phyloP scores from a whole-genome alignment of 2,797 vertebrate genomes.

The Mycteria americana region DNA sequence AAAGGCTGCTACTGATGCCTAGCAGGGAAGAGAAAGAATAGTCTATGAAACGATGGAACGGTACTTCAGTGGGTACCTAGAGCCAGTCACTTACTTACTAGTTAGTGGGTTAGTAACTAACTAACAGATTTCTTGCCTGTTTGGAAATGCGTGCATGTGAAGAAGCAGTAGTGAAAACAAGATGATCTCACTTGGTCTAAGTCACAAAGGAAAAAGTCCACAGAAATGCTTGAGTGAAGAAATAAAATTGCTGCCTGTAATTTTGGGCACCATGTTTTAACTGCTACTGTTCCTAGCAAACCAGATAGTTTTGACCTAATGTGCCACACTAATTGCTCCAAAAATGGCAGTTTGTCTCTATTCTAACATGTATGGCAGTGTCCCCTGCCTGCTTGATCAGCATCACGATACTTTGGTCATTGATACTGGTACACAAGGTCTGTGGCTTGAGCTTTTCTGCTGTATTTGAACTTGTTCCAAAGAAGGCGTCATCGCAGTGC shows the following conservation, averaged over 20 bases:
- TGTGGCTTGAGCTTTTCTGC: not conserved
- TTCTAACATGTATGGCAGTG: too few species aligned
- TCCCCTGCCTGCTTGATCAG: not conserved
- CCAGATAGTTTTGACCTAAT: not conserved
- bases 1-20: not conserved
- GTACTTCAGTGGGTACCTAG: not conserved
- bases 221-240: not conserved
- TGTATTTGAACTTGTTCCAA: not conserved
- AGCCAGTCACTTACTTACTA: not conserved
- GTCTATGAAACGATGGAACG: not conserved
- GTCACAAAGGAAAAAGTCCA: not conserved
- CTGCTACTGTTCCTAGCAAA: not conserved
- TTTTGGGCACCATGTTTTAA: not conserved
- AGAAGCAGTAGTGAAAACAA: not conserved
- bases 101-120: not conserved
- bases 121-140: not conserved
- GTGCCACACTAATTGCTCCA: not conserved
- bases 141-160: rapidly evolving
- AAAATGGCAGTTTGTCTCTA: not conserved
- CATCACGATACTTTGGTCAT: rapidly evolving
- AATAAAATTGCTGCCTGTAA: not conserved
- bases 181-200: not conserved
- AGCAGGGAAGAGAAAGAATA: not conserved
- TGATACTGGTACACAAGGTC: not conserved
- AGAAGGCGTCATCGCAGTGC: rapidly evolving